Percentiles rank a stretch among this genome's conserved stretches.
These are phyloP conservation scores for Neofelis nebulosa DNA, from an alignment of 2,113 vertebrate genomes.

Conservation along the genomic window DNA sequence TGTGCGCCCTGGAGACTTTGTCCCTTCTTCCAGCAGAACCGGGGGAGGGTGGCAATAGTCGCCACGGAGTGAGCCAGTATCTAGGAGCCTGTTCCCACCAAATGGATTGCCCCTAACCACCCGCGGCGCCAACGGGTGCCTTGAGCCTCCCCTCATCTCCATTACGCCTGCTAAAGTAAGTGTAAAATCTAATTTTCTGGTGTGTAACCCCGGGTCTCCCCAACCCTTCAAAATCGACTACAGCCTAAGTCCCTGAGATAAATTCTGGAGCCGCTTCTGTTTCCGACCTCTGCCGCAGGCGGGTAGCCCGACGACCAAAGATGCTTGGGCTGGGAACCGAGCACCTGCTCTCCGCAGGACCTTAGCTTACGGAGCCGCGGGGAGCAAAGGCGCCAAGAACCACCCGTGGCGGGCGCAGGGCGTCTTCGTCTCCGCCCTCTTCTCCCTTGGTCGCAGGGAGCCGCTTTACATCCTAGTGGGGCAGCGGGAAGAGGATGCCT, in stretches of 20 bases:
- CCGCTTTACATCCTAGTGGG: conserved; percentile 92
- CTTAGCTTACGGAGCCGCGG: conserved; percentile 92
- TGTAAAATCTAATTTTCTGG: not conserved
- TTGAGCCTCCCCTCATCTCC: not conserved
- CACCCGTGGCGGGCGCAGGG: conserved; percentile 89
- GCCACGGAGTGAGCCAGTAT: not conserved
- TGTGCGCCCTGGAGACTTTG: not conserved
- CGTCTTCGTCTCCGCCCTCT: conserved; percentile 92
- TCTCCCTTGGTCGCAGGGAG: conserved; percentile 90
- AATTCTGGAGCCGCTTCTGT: not conserved
- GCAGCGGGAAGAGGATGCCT: conserved; percentile 94
- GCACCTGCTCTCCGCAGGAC: conserved; percentile 84
- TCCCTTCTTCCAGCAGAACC: not conserved
- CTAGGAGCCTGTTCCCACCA: not conserved
- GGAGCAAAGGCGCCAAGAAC: conserved; percentile 93
- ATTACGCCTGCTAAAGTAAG: not conserved
- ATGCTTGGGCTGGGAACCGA: not conserved
- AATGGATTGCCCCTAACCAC: not conserved
- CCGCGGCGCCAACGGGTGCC: not conserved
- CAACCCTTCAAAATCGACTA: not conserved
- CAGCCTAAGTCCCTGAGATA: not conserved
- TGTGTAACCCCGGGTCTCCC: not conserved
- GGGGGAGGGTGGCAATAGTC: not conserved
- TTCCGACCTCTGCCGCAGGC: conserved; percentile 83
- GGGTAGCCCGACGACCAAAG: conserved; percentile 66